Conservation (phyloP, 2,113 vertebrate genomes). For the Gasterosteus aculeatus region DNA sequence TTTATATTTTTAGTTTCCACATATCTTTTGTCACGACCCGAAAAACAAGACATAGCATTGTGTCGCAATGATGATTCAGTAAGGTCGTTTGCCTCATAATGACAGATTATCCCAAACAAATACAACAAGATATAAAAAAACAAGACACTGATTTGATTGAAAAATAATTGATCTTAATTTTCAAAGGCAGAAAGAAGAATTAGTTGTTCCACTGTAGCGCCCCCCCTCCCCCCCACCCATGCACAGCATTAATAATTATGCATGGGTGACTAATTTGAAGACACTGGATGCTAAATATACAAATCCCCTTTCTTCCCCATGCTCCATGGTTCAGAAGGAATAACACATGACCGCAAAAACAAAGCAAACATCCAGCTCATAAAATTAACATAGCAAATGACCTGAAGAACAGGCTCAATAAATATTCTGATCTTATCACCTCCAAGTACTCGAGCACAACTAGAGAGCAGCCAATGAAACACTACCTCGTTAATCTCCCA, state of each 20-base stretch:
- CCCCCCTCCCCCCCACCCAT: too few species aligned
- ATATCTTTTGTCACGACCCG: conserved; percentile 45
- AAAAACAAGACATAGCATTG: conserved; percentile 34
- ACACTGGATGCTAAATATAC: conserved; percentile 93
- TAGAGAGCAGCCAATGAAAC: conserved; percentile 90
- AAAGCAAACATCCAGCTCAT: conserved; percentile 94
- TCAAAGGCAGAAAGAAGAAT: conserved; percentile 91
- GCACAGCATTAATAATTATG: conserved; percentile 95
- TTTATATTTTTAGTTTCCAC: conserved; percentile 27
- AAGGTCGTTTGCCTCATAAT: conserved; percentile 66
- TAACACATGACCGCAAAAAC: conserved; percentile 90
- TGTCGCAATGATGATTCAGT: conserved; percentile 66
- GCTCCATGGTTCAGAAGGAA: conserved; percentile 88
- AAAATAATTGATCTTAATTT: conserved; percentile 87
- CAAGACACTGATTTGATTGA: conserved; percentile 77
- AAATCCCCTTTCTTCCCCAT: conserved; percentile 88
- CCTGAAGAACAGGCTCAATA: conserved; percentile 91
- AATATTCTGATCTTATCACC: conserved; percentile 91
- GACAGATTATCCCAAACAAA: conserved; percentile 71
- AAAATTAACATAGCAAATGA: conserved; percentile 99
- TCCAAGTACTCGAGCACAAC: conserved; percentile 81
- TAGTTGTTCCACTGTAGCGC: conserved; percentile 88
- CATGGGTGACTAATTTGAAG: conserved; percentile 93
- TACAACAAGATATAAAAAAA: conserved; percentile 84
- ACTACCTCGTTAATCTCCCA: conserved; percentile 89